A percentile compares a stretch with the other conserved stretches of the same genome.
phyloP scores from a whole-genome alignment of 2,888 invertebrate species.

The Acholoe squamosa region DNA sequence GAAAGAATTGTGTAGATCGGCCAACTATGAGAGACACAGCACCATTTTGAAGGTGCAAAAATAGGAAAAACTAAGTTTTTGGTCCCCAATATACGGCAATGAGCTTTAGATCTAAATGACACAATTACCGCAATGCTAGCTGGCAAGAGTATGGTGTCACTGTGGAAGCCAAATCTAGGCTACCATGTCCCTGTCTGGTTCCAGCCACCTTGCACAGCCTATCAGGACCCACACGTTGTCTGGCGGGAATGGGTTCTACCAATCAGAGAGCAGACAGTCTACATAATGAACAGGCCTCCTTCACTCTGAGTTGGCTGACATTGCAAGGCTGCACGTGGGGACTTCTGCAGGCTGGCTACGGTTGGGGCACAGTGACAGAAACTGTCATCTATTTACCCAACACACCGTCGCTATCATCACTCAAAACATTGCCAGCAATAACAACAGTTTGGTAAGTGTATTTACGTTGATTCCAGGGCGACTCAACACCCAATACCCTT shows the following conservation, averaged over 20 bases:
- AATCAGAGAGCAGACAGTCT: not conserved
- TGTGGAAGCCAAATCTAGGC: not conserved
- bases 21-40: no score
- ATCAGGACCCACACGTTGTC: not conserved
- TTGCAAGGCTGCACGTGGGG: constrained; percentile 44
- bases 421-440: not conserved
- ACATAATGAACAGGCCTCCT: not conserved
- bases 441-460: not conserved
- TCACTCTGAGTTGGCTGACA: not conserved
- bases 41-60: no score
- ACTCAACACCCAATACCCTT: not conserved
- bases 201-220: constrained; percentile 3
- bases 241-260: constrained; percentile 4
- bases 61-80: no score
- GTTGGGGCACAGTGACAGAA: constrained; percentile 10
- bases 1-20: no score
- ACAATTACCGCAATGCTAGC: no score
- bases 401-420: not conserved
- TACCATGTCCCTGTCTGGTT: not conserved
- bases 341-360: not conserved
- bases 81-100: no score
- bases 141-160: no score
- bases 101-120: no score
- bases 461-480: not conserved
- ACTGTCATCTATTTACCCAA: constrained; percentile 20